These are phyloP conservation scores for Chiroxiphia lanceolata DNA, from an alignment of 2,797 vertebrate species.

Conservation along the genomic window DNA sequence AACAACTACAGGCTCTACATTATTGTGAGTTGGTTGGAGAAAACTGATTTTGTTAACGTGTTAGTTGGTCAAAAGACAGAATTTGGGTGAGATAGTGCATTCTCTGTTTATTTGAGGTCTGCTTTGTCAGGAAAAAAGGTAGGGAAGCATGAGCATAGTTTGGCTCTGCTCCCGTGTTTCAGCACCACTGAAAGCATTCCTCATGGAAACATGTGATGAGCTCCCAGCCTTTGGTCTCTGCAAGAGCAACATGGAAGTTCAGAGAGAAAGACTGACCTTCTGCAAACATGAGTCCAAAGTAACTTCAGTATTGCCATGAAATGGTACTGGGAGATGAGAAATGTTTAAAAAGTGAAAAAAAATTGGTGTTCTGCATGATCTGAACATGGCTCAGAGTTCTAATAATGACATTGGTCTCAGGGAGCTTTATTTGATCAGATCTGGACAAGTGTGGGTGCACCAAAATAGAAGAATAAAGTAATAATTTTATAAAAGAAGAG, in stretches of 20 bases:
- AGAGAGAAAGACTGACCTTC: neutral
- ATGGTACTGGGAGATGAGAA: neutral
- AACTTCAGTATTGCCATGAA: neutral
- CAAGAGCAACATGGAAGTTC: neutral
- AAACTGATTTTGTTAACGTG: neutral
- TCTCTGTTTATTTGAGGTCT: neutral
- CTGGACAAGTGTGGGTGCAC: neutral
- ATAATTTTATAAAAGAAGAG: neutral
- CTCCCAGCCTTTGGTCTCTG: neutral
- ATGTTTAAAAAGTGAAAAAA: neutral
- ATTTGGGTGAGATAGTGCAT: neutral
- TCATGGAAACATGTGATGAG: neutral
- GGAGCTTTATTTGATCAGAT: neutral
- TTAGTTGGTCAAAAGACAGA: neutral
- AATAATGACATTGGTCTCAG: neutral
- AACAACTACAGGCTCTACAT: neutral
- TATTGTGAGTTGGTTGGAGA: neutral
- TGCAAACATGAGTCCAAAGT: neutral
- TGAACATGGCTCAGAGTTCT: neutral
- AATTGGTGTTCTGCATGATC: neutral
- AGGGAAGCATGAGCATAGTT: neutral
- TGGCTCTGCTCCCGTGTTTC: neutral
- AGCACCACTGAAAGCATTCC: neutral
- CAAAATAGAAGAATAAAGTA: neutral
- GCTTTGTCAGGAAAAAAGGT: neutral